phyloP scores from a whole-genome alignment of 2,888 invertebrate genomes.

The Drosophila monieri region DNA sequence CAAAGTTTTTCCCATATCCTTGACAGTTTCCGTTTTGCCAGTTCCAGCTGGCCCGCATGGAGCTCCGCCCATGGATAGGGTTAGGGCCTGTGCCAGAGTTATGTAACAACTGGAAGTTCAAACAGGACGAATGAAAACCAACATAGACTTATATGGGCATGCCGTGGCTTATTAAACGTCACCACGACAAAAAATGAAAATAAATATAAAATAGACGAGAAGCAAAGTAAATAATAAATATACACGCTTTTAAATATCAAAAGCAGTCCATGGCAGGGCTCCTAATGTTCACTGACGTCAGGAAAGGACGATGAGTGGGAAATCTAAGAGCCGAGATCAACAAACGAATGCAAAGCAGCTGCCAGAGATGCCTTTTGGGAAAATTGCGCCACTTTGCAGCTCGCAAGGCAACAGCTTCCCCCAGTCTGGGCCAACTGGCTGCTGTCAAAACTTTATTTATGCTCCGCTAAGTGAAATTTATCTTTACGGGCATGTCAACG shows the following conservation, averaged over 20 bases:
- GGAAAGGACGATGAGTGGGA: constrained; percentile 20
- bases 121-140: constrained; percentile 15
- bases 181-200: constrained; percentile 36
- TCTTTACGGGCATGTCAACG: constrained; percentile 70
- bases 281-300: constrained; percentile 54
- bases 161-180: constrained; percentile 40
- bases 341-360: constrained; percentile 51
- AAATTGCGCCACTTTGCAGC: constrained; percentile 56
- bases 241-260: constrained; percentile 52
- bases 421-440: constrained; percentile 49
- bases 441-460: constrained; percentile 74
- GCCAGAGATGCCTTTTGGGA: constrained; percentile 53
- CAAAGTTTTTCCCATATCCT: constrained; percentile 98
- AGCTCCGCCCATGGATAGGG: constrained; percentile 98
- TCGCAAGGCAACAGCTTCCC: constrained; percentile 12
- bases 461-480: constrained; percentile 76
- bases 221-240: constrained; percentile 44
- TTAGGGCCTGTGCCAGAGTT: constrained; percentile 96
- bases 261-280: constrained; percentile 42
- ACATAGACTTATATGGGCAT: constrained; percentile 27
- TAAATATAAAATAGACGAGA: constrained; percentile 41
- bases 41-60: constrained; percentile 99
- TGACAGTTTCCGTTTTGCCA: constrained; percentile 98
- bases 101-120: constrained; percentile 92
- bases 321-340: constrained; percentile 31